Evolutionary conservation across 23 tunicate genomes (phyloP), one percentile per base, ranked within the genome.

Genomic region (Pegea sp.): DNA sequence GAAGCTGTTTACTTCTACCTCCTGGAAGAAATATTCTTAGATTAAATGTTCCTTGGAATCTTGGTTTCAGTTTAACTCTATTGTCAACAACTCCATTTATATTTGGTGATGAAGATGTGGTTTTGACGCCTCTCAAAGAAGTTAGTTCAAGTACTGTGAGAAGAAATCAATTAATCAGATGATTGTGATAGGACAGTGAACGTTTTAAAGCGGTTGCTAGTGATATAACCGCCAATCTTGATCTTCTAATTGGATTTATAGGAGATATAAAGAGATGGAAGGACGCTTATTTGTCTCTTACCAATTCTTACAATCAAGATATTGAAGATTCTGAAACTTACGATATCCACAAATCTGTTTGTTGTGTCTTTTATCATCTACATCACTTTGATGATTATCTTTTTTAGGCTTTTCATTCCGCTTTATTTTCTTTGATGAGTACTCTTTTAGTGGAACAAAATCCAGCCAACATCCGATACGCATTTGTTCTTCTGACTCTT

Each of bases 71-170:
- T 43, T 55, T 84, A 2, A 63, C 42, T 22, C 50, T 84, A 30
- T 84, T 71, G 34, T 84, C 95, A 25, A 69, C 74, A 2, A 77
- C 73, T 21, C 64, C 60, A 27, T 84, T 84, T 62, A 62, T 68
- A 6, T 84, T 49, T 58, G 95, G 95, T 21, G 95, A 84, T 53
- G 84, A 84, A 63, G 84, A 84, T 21, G 28, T 71, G 26, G 76
- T 84, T 3, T 63, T 84, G 81, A 64, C 29, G 11, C 81, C 81
- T 1, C 58, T 84, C 21, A 60, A 67, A 34, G 74, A 84, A 32
- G 90, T 78, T 23, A 32, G 66, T 61, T 20, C 24, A 38, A 11
- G 16, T 38, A n/a, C n/a, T n/a, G n/a, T n/a, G n/a, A n/a, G n/a
- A n/a, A n/a, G n/a, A n/a, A n/a, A n/a, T n/a, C n/a, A n/a, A n/a